Base-by-base conservation (phyloP, 2,888 invertebrate species). In the Clusia tigrina region DNA sequence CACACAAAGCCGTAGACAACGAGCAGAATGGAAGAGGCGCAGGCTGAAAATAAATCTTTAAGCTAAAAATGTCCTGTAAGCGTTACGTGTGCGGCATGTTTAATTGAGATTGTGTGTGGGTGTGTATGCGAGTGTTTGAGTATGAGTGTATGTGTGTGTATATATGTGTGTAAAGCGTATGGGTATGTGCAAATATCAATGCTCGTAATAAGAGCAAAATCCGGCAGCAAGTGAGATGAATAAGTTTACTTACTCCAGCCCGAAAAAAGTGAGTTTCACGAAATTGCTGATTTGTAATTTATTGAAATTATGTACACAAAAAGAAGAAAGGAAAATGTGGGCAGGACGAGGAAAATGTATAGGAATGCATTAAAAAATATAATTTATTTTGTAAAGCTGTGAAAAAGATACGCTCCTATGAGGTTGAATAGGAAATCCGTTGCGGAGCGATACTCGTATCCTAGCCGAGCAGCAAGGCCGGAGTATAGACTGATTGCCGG, bases 81-180 rank as follows among this genome's bases (percentile, higher is more conserved):
- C 60, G 37, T 56, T 62, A 74, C 74, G 70, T 72, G 76, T 32
- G 57, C 63, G 66, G 74, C 71, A 77, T 77, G 75, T 73, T 76
- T 74, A 77, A 77, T 76, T 69, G 66, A 58, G 46, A 6, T 42
- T 37, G 38, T n/a, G 42, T 42, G 12, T 42, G n/a, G 3, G 3
- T 42, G 42, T 42, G n/a, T 42, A n/a, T 42, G 9, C n/a, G 42
- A 15, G 42, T 42, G 42, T 42, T 3, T 42, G 42, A n/a, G 42
- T 42, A 17, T 17, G n/a, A 15, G 42, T 42, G 42, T 42, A n/a
- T 42, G 42, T 12, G 42, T 42, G 6, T 42, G 42, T 17, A 5
- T 32, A 32, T 12, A 32, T 32, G 32, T 32, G 32, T 32, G 32
- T 32, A 9, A 12, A 42, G 42, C 3, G n/a, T 3, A 42, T 42